phyloP scores from a whole-genome alignment of 2,113 vertebrate species.

The Gadus macrocephalus region DNA sequence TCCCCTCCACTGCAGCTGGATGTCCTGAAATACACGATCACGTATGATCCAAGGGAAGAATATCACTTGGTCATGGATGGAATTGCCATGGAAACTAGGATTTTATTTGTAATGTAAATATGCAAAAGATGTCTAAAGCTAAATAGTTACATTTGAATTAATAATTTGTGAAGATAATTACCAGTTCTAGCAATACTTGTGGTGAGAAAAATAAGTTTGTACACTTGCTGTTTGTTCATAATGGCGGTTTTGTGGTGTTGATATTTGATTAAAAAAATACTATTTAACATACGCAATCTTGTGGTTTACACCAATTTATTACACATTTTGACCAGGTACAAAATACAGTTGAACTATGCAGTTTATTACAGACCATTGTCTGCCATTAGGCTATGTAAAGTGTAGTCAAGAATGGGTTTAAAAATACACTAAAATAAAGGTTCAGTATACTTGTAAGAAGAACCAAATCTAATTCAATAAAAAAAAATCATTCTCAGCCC shows the following conservation, averaged over 20 bases:
- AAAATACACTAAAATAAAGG: constrained; percentile 75
- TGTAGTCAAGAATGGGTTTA: constrained; percentile 70
- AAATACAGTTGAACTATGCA: constrained; percentile 76
- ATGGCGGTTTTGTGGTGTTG: constrained; percentile 46
- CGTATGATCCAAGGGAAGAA: constrained; percentile 19
- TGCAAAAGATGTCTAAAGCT: constrained; percentile 20
- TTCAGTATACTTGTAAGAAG: constrained; percentile 72
- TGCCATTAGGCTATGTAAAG: constrained; percentile 63
- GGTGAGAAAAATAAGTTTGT: constrained; percentile 35
- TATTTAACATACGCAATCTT: constrained; percentile 24
- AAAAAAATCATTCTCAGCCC: constrained; percentile 70
- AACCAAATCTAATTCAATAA: constrained; percentile 71
- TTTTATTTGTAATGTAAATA: constrained; percentile 59
- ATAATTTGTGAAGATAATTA: constrained; percentile 19
- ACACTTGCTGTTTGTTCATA: constrained; percentile 44
- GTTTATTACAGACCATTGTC: constrained; percentile 68
- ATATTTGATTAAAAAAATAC: constrained; percentile 48
- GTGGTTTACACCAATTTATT: constrained; percentile 74
- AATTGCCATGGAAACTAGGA: constrained; percentile 48
- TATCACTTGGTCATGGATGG: constrained; percentile 20
- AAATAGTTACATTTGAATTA: constrained; percentile 10
- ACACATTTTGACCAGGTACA: constrained; percentile 77
- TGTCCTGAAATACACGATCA: constrained; percentile 14
- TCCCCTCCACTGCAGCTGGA: constrained; percentile 39
- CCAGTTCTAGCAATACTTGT: constrained; percentile 16